phyloP scores from a whole-genome alignment of 2,113 vertebrate species.

The Oncorhynchus nerka region DNA sequence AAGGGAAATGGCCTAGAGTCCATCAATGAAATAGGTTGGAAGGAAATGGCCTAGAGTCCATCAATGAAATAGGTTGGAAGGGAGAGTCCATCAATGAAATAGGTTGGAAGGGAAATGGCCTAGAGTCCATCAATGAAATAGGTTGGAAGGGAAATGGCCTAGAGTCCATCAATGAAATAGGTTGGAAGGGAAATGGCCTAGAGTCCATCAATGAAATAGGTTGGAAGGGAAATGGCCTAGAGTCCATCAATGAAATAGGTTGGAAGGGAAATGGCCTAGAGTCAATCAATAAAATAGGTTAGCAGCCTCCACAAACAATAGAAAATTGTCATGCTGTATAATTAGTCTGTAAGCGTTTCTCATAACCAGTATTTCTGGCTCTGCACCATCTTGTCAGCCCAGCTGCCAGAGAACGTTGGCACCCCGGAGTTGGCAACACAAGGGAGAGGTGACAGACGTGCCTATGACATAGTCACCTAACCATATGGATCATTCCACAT shows the following conservation, averaged over 20 bases:
- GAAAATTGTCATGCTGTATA: background rate
- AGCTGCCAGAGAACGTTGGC: conserved; percentile 34
- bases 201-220: too few relatives aligned
- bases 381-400: conserved; percentile 20
- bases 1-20: too few relatives aligned
- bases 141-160: background rate
- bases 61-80: too few relatives aligned
- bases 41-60: too few relatives aligned
- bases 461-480: conserved; percentile 38
- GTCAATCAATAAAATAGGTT: too few relatives aligned
- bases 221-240: background rate
- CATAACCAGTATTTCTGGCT: background rate
- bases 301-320: background rate
- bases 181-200: background rate
- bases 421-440: conserved; percentile 18
- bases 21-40: too few relatives aligned
- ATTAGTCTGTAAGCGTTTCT: background rate
- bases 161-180: too few relatives aligned
- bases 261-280: background rate
- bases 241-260: background rate
- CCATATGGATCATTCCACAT: conserved; percentile 49
- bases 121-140: too few relatives aligned
- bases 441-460: conserved; percentile 36
- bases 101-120: too few relatives aligned
- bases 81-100: too few relatives aligned